These are phyloP conservation scores for Ammodytes marinus DNA, from an alignment of 2,113 vertebrate genomes.

Conservation along the genomic window DNA sequence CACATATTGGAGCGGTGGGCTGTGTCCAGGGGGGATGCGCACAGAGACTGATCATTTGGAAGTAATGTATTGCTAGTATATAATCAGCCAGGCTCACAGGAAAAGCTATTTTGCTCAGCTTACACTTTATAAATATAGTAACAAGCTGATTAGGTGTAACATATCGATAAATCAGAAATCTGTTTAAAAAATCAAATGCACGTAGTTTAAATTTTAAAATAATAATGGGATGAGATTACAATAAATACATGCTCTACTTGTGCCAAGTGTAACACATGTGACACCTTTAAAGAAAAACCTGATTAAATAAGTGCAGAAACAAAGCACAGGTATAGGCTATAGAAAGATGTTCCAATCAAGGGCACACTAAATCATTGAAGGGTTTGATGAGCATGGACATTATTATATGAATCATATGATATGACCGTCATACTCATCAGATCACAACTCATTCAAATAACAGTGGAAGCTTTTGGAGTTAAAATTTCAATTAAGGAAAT, in stretches of 20 bases:
- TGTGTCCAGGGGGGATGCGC: conserved; percentile 25
- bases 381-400: neutral
- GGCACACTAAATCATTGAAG: neutral
- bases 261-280: neutral
- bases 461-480: neutral
- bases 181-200: neutral
- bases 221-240: neutral
- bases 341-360: neutral
- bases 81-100: conserved; percentile 41
- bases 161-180: neutral
- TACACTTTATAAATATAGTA: neutral
- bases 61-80: conserved; percentile 53
- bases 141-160: neutral
- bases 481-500: neutral
- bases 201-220: neutral
- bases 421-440: neutral
- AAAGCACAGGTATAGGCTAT: neutral
- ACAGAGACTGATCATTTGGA: conserved; percentile 56
- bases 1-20: conserved; percentile 64
- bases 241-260: neutral
- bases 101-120: conserved; percentile 26
- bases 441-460: neutral
- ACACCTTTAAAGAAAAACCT: conserved; percentile 4
- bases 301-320: neutral
- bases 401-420: neutral